These are phyloP conservation scores for Ichneumoninae sp. DNA, from an alignment of 2,888 invertebrate species.

Conservation along the genomic window DNA sequence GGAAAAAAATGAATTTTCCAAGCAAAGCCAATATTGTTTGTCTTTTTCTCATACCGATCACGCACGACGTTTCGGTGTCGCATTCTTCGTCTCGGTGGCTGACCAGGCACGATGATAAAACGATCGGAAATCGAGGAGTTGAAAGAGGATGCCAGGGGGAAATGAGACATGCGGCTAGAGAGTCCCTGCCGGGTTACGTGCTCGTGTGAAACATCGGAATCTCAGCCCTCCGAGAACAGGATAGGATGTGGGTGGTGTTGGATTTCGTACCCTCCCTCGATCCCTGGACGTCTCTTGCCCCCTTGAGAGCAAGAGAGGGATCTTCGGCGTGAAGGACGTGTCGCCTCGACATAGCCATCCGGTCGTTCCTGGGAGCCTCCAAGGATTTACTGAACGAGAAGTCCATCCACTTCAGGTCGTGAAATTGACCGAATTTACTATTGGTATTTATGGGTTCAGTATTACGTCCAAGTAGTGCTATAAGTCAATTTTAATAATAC, in stretches of 20 bases:
- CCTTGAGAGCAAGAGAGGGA: slow-evolving; percentile 48
- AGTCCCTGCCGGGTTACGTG: slow-evolving; percentile 30
- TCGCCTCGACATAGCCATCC: slow-evolving; percentile 41
- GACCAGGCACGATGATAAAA: slow-evolving; percentile 23
- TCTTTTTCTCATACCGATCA: slow-evolving; percentile 14
- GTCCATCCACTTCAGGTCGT: background rate
- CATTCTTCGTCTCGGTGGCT: background rate
- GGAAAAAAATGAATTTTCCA: slow-evolving; percentile 9
- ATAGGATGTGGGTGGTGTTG: slow-evolving; percentile 74
- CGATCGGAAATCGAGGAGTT: slow-evolving; percentile 31
- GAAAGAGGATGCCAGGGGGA: slow-evolving; percentile 11
- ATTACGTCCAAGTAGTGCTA: too few species aligned
- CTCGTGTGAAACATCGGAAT: slow-evolving; percentile 66
- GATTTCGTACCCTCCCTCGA: slow-evolving; percentile 67
- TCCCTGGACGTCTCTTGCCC: slow-evolving; percentile 43
- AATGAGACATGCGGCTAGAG: slow-evolving; percentile 24
- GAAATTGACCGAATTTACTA: slow-evolving; percentile 7
- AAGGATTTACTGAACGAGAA: background rate
- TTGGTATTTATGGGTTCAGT: too few species aligned
- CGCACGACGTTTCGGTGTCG: slow-evolving; percentile 22
- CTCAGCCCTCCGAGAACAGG: slow-evolving; percentile 49
- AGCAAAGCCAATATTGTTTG: slow-evolving; percentile 4
- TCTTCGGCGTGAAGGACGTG: slow-evolving; percentile 58
- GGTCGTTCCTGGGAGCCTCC: slow-evolving; percentile 23
- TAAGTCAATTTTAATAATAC: too few species aligned